Conservation (phyloP, 1,140 invertebrate species). For the Bombus haemorrhoidalis region DNA sequence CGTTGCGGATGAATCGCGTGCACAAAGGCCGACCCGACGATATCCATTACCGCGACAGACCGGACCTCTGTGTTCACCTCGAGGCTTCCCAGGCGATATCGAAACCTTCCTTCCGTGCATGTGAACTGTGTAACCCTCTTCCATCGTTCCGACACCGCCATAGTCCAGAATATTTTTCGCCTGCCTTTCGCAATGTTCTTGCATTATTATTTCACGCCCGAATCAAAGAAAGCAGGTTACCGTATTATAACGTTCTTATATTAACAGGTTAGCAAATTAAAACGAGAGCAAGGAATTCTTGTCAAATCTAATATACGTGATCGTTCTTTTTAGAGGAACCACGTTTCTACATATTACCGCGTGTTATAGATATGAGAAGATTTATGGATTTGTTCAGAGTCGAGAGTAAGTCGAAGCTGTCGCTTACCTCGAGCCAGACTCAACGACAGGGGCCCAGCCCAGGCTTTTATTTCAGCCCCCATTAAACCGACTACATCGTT, state of each 20-base stretch:
- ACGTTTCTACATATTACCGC: not conserved
- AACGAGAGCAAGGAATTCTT: not conserved
- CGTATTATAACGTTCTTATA: not conserved
- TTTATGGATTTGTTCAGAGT: not conserved
- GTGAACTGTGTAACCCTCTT: not conserved
- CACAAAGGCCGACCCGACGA: slow-evolving; percentile 58
- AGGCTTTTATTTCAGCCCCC: slow-evolving; percentile 15
- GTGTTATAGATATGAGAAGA: not conserved
- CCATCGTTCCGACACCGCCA: not conserved
- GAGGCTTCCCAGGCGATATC: slow-evolving; percentile 32
- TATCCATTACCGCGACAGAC: slow-evolving; percentile 58
- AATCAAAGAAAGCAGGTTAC: too few relatives aligned
- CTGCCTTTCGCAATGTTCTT: not conserved
- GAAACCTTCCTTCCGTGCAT: slow-evolving; percentile 20
- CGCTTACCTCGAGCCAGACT: not conserved
- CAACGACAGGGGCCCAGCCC: not conserved
- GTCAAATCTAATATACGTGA: not conserved
- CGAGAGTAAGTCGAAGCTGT: not conserved
- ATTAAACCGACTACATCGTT: slow-evolving; percentile 17
- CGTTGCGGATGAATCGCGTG: slow-evolving; percentile 53
- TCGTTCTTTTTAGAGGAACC: not conserved
- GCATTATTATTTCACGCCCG: too few relatives aligned
- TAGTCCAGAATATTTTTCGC: not conserved
- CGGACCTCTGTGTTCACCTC: slow-evolving; percentile 46
- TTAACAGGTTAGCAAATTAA: not conserved